Evolutionary conservation across 1,140 invertebrate species (phyloP).

Genomic region (Sarcophaga peregrina): DNA sequence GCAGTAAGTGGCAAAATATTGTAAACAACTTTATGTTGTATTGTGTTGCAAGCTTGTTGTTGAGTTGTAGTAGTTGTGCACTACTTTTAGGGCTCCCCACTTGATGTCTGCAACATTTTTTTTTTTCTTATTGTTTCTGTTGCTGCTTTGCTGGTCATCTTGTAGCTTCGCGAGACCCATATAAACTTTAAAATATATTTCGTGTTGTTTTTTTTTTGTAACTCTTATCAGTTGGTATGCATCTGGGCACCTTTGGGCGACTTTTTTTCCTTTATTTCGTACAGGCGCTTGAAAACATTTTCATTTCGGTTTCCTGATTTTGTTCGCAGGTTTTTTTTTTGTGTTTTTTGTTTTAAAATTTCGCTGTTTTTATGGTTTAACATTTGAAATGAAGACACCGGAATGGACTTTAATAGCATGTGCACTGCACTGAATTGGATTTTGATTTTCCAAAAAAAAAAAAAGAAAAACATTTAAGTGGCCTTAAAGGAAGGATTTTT

Average conservation of each 20-base stretch:
- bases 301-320: background rate
- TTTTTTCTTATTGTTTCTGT: background rate
- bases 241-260: slow-evolving; percentile 61
- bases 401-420: background rate
- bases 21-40: slow-evolving; percentile 25
- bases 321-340: background rate
- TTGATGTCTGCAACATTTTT: slow-evolving; percentile 42
- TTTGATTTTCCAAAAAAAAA: background rate
- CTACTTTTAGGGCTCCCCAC: slow-evolving; percentile 61
- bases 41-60: background rate
- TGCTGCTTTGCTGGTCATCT: slow-evolving; percentile 24
- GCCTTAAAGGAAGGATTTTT: too few relatives aligned
- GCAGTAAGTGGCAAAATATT: slow-evolving; percentile 43
- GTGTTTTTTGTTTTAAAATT: background rate
- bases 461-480: background rate
- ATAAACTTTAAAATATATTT: background rate
- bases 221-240: slow-evolving; percentile 64
- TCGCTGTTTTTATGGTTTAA: slow-evolving; percentile 6
- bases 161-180: background rate
- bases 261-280: slow-evolving; percentile 41
- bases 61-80: slow-evolving; percentile 52
- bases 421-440: background rate
- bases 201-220: slow-evolving; percentile 49
- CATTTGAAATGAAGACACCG: background rate
- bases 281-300: slow-evolving; percentile 41